Evolutionary conservation across 2,113 vertebrate genomes (phyloP), one percentile per base, ranked within the genome.

Genomic region (Probosciger aterrimus): DNA sequence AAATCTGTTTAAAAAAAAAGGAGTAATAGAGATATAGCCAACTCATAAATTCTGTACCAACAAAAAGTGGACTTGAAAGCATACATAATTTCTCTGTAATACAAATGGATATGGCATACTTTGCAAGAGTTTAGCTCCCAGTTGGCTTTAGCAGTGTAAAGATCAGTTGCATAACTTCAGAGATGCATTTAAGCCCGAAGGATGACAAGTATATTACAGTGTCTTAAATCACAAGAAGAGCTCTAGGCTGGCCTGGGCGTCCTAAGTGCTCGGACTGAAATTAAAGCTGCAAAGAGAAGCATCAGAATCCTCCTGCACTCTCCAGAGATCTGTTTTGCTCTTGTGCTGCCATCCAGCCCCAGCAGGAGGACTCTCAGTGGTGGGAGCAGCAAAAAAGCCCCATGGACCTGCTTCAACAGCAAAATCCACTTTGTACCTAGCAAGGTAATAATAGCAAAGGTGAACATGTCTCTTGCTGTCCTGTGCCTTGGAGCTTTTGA

Each of bases 131-230:
- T 94, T 93, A 87, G 70, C 81, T 93, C 82, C 79, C 55, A 69
- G 50, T 90, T 94, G 73, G 88, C 63, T 97, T 97, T 22, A 87
- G 67, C 82, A 95, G 88, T 87, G 19, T 75, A 91, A 92, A 93
- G 82, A 95, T 95, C 82, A 94, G 60, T 97, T 97, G 82, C 35
- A 47, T 94, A 93, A 95, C 49, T 92, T 80, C 90, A 90, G 75
- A 82, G 59, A 82, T 47, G 39, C 78, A 65, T 88, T 92, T 96
- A 89, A 95, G 81, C 91, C 41, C 9, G 7, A 62, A 93, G 60
- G 65, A 79, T 95, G 83, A 81, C 74, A 96, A 95, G 67, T 92
- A 52, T 92, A 92, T 79, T 97, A 81, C 65, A 96, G 71, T 2
- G 0, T 74, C 43, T 95, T 93, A 94, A 96, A 83, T 96, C 92